Conservation (phyloP, 37 sponge, comb jelly and placozoan genomes). For the Geodia barretti region DNA sequence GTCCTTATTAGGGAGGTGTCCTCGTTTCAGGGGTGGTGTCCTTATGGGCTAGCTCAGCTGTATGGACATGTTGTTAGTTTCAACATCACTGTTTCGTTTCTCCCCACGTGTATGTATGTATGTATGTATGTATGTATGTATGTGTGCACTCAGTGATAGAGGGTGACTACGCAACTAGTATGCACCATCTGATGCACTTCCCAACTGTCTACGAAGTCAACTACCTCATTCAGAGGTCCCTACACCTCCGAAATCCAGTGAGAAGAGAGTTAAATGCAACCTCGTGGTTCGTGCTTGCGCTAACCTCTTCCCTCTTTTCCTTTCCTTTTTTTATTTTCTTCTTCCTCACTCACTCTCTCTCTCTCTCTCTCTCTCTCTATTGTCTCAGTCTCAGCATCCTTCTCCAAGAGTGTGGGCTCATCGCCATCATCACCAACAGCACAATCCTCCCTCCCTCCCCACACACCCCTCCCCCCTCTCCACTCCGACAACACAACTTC, state of each 20-base stretch:
- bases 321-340: background rate
- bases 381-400: conserved; percentile 8
- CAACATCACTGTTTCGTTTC: background rate
- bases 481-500: background rate
- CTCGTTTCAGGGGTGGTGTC: background rate
- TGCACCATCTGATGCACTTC: conserved; percentile 88
- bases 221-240: conserved; percentile 83
- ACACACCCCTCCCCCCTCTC: conserved; percentile 23
- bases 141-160: conserved; percentile 67
- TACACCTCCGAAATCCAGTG: conserved; percentile 89
- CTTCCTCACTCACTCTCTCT: background rate
- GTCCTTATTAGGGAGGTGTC: background rate
- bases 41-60: background rate
- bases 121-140: conserved; percentile 8
- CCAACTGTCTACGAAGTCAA: conserved; percentile 76
- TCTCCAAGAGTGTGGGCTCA: conserved; percentile 18
- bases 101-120: conserved; percentile 2
- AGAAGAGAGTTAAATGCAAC: conserved; percentile 13
- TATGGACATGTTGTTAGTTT: background rate
- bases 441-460: background rate
- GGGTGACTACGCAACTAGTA: conserved; percentile 78
- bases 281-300: too few relatives aligned
- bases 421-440: background rate
- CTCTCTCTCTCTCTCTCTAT: background rate
- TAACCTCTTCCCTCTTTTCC: too few relatives aligned